phyloP scores from a whole-genome alignment of 2,888 invertebrate genomes.

The Hoplodrina ambigua region DNA sequence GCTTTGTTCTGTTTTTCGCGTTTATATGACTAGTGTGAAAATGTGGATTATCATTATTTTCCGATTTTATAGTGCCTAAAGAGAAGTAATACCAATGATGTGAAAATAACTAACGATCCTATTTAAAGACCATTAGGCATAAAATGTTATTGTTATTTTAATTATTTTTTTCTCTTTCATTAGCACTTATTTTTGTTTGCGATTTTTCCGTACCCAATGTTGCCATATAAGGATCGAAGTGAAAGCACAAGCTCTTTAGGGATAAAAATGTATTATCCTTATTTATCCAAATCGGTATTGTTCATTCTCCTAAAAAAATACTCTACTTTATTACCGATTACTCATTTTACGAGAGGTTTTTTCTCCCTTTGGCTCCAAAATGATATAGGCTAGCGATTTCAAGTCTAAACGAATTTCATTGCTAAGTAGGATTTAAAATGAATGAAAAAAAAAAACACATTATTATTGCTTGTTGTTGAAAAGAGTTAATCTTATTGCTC shows the following conservation, averaged over 20 bases:
- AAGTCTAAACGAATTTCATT: slow-evolving; percentile 1
- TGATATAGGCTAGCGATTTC: slow-evolving; percentile 3
- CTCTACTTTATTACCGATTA: slow-evolving; percentile 1
- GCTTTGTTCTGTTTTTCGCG: not conserved
- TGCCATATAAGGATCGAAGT: slow-evolving; percentile 1
- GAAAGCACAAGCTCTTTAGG: slow-evolving; percentile 14
- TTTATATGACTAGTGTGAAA: not conserved
- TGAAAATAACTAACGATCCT: not conserved
- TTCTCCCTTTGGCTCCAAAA: slow-evolving; percentile 6
- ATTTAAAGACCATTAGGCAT: slow-evolving; percentile 3
- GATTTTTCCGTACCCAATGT: slow-evolving; percentile 9
- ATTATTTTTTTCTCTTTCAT: slow-evolving; percentile 10
- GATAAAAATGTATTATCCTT: slow-evolving; percentile 23
- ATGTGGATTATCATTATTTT: not conserved
- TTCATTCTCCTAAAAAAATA: not conserved
- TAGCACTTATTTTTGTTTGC: slow-evolving; percentile 13
- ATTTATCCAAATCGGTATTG: not conserved
- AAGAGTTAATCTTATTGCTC: slow-evolving; percentile 8
- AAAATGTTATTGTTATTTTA: not conserved
- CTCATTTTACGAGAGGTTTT: slow-evolving; percentile 9
- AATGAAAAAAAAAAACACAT: slow-evolving; percentile 3
- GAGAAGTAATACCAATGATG: not conserved
- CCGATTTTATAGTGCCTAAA: not conserved
- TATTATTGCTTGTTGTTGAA: not conserved
- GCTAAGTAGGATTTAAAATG: not conserved